Base-by-base conservation (phyloP, 2,797 vertebrate species). In the Gymnoscopelus microlampas region DNA sequence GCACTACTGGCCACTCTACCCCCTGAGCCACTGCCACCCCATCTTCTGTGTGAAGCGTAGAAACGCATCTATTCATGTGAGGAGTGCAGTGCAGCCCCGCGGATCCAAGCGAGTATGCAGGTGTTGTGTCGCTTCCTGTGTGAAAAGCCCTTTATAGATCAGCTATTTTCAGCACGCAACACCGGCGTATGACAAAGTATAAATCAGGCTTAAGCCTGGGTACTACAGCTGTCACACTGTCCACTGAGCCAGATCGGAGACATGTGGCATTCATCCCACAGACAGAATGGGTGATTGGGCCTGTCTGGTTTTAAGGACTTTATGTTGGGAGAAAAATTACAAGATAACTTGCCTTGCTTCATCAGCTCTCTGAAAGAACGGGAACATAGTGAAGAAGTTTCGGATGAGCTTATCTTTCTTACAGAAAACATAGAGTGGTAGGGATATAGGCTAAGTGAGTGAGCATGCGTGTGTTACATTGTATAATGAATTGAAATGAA, bases 231-330 rank as follows among this genome's bases (percentile, higher is more conserved):
- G 63, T 66, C 58, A 53, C 32, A 53, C 39, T 51, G 50, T 67
- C 60, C 65, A 24, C n/a, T 65, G 65, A 73, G 58, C 47, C 59
- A 68, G 63, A 56, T 49, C 74, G 69, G 69, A 74, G 50, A 72
- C 56, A 68, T 55, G 24, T 64, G 55, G 9, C 58, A 6, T 12
- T 59, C 58, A 63, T 63, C 61, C 26, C 60, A 55, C 53, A 74
- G 55, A 64, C 32, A 57, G 24, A 59, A 64, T 13, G 39, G 55
- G 19, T 58, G 51, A 68, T 53, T 13, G 54, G 50, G 19, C 53
- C 76, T 59, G 61, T 68, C 59, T 67, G 39, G 57, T 67, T 68
- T 69, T 44, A 50, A 4, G 60, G 68, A 51, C 49, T 54, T 29
- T 59, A 56, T 12, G 26, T 67, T 53, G 3, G 8, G 53, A 11